phyloP scores from a whole-genome alignment of 2,113 vertebrate species.

The Pantherophis guttatus region DNA sequence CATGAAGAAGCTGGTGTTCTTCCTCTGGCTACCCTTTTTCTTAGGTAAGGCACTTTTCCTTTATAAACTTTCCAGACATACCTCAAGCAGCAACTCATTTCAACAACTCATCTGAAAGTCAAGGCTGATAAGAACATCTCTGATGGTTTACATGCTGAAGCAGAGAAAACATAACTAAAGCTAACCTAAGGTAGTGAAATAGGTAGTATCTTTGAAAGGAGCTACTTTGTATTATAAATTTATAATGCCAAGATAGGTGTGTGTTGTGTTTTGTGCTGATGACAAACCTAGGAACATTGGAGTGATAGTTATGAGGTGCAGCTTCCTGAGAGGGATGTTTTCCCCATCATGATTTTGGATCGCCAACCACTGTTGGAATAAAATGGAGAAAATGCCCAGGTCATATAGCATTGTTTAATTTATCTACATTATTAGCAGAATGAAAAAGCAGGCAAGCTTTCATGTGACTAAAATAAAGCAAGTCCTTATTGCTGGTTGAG shows the following conservation, averaged over 20 bases:
- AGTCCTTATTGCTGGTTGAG: not conserved
- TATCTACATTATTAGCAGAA: not conserved
- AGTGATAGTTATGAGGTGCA: not conserved
- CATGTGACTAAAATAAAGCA: not conserved
- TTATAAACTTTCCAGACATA: constrained; percentile 10
- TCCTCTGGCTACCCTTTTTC: constrained; percentile 36
- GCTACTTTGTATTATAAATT: not conserved
- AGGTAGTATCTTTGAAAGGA: not conserved
- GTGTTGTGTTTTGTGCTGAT: too few species aligned
- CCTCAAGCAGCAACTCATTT: not conserved
- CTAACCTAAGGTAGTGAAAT: not conserved
- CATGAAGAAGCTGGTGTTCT: constrained; percentile 46
- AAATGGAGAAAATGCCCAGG: not conserved
- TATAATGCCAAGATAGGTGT: not conserved
- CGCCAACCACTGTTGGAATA: not conserved
- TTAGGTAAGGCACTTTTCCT: constrained; percentile 55
- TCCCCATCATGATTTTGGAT: not conserved
- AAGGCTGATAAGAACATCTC: constrained; percentile 13
- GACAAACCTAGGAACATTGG: not conserved
- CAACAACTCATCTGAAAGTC: not conserved
- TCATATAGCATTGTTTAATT: not conserved
- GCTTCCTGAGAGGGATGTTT: not conserved
- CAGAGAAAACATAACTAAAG: not conserved
- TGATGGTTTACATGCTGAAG: not conserved
- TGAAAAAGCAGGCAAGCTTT: not conserved